Percentiles rank a stretch among this genome's conserved stretches.
These are phyloP conservation scores for Lydus trimaculatus DNA, from an alignment of 2,888 invertebrate species.

Conservation along the genomic window DNA sequence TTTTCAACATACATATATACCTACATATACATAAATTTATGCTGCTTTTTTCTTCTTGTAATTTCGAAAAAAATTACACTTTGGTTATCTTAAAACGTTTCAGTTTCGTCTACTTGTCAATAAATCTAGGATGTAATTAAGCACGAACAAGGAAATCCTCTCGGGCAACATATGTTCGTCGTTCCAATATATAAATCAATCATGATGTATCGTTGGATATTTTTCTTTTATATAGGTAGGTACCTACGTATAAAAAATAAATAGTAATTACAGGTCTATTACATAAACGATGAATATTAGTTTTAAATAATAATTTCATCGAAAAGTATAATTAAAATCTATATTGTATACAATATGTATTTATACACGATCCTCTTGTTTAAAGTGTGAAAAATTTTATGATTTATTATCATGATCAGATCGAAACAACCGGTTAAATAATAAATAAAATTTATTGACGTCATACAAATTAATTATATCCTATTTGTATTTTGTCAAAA, in stretches of 20 bases:
- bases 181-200: slow-evolving; percentile 3
- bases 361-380: background rate
- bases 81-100: slow-evolving; percentile 2
- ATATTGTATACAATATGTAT: background rate
- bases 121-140: slow-evolving; percentile 6
- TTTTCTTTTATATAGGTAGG: background rate
- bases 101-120: background rate
- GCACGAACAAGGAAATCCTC: slow-evolving; percentile 3
- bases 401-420: slow-evolving; percentile 3
- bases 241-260: background rate
- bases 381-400: slow-evolving; percentile 5
- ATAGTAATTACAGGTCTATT: background rate
- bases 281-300: background rate
- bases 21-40: background rate
- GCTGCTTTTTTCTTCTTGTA: background rate
- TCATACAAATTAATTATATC: background rate
- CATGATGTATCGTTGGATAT: background rate
- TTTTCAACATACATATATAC: background rate
- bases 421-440: background rate
- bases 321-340: background rate
- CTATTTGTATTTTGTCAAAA: background rate
- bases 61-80: background rate
- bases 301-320: background rate
- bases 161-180: slow-evolving; percentile 1
- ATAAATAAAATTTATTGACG: slow-evolving; percentile 7